Evolutionary conservation across 2,797 vertebrate species (phyloP).

Genomic region (Lates japonicus): DNA sequence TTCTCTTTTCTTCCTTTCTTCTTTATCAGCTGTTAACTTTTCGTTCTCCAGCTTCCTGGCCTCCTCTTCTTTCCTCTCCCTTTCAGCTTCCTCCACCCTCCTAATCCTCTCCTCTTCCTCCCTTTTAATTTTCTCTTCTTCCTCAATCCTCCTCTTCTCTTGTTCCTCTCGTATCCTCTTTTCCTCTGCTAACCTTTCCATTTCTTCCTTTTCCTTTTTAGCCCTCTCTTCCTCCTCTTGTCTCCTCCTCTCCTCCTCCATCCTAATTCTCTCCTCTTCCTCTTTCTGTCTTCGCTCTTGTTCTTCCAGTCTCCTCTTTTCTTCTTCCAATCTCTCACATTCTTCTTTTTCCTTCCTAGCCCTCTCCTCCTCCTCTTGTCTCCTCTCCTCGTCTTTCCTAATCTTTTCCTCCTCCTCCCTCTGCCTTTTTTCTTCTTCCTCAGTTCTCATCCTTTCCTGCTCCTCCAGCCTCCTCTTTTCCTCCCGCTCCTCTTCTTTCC

Average conservation of each 20-base stretch:
- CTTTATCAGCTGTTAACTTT: constrained; percentile 2
- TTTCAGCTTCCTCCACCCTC: not conserved
- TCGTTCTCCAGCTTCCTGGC: constrained; percentile 17
- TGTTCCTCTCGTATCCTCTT: not conserved
- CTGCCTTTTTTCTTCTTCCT: not conserved
- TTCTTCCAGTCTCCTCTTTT: constrained; percentile 4
- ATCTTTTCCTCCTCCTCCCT: not conserved
- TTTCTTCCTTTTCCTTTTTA: constrained; percentile 17
- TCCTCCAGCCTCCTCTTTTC: not conserved
- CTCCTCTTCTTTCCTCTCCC: constrained; percentile 5
- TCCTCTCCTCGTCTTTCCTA: not conserved
- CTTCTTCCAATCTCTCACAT: not conserved
- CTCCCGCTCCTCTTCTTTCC: not conserved
- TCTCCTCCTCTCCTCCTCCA: not conserved
- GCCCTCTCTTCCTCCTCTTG: not conserved
- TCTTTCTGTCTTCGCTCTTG: constrained; percentile 7
- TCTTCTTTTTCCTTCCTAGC: not conserved
- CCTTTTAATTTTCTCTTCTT: not conserved
- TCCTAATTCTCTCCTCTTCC: constrained; percentile 2
- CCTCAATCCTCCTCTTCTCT: not conserved
- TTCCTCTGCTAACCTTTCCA: not conserved
- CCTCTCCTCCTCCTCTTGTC: constrained; percentile 1
- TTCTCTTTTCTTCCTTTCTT: constrained; percentile 14
- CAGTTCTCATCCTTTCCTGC: not conserved
- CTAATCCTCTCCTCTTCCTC: constrained; percentile 11